These are phyloP conservation scores for Olivierus martensii DNA, from an alignment of 1,140 invertebrate species.

Conservation along the genomic window DNA sequence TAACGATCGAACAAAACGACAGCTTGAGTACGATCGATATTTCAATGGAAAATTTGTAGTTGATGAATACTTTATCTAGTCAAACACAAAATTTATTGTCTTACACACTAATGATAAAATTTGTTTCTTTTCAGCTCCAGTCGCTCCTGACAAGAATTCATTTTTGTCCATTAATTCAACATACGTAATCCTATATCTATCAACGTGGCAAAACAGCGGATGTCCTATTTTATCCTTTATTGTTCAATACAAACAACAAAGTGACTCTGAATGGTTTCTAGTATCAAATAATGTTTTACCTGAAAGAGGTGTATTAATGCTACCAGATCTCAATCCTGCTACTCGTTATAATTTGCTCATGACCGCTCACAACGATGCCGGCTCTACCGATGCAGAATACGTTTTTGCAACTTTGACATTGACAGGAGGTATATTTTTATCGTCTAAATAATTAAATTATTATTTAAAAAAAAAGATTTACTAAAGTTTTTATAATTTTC, in stretches of 20 bases:
- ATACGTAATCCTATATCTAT: slow-evolving; percentile 76
- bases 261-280: slow-evolving; percentile 69
- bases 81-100: not conserved
- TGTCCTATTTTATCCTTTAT: slow-evolving; percentile 93
- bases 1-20: no score
- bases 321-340: slow-evolving; percentile 59
- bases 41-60: no score
- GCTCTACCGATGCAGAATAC: slow-evolving; percentile 68
- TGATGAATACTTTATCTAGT: no score
- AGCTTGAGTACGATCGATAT: no score
- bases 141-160: slow-evolving; percentile 19
- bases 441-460: no score
- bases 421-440: slow-evolving; percentile 34
- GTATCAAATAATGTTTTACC: slow-evolving; percentile 85
- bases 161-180: slow-evolving; percentile 75
- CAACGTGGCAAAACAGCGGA: slow-evolving; percentile 84
- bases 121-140: slow-evolving; percentile 15
- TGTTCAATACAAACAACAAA: slow-evolving; percentile 68
- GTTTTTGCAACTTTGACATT: slow-evolving; percentile 50
- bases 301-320: slow-evolving; percentile 21
- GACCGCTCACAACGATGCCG: slow-evolving; percentile 82
- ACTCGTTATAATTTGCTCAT: slow-evolving; percentile 74
- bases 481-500: no score
- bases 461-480: no score
- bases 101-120: not conserved